phyloP scores from a whole-genome alignment of 1,140 invertebrate species.

The Goniozus legneri region DNA sequence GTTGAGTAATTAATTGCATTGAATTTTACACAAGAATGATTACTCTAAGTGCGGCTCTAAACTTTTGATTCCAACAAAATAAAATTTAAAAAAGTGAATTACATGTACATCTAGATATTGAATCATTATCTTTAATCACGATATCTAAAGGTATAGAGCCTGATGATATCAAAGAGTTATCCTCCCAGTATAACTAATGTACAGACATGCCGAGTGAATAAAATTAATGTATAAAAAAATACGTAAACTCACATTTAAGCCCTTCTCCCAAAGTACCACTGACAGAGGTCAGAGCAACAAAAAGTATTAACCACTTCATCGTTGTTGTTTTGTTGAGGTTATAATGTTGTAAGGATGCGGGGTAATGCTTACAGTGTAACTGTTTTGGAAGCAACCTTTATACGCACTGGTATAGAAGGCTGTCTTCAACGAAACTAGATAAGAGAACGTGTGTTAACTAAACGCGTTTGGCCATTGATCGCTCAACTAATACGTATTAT shows the following conservation, averaged over 20 bases:
- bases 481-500: constrained; percentile 19
- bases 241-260: constrained; percentile 41
- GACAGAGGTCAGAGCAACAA: constrained; percentile 22
- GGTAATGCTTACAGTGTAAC: not conserved
- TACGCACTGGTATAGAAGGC: constrained; percentile 87
- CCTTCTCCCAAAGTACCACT: constrained; percentile 22
- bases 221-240: constrained; percentile 12
- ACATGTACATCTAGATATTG: no score
- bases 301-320: constrained; percentile 26
- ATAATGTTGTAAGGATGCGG: not conserved
- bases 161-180: no score
- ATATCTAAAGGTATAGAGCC: no score
- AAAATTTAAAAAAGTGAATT: no score
- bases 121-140: no score
- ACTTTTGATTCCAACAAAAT: no score
- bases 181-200: no score
- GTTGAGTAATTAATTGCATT: no score
- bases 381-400: constrained; percentile 64
- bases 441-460: constrained; percentile 33
- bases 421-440: constrained; percentile 26
- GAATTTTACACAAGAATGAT: no score
- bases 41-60: no score
- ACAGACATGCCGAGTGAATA: no score
- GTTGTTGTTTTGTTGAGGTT: not conserved
- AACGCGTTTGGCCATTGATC: constrained; percentile 36